A percentile compares a stretch with the other conserved stretches of the same genome.
Evolutionary conservation across 2,113 vertebrate genomes (phyloP).

Genomic region (Alethe diademata): DNA sequence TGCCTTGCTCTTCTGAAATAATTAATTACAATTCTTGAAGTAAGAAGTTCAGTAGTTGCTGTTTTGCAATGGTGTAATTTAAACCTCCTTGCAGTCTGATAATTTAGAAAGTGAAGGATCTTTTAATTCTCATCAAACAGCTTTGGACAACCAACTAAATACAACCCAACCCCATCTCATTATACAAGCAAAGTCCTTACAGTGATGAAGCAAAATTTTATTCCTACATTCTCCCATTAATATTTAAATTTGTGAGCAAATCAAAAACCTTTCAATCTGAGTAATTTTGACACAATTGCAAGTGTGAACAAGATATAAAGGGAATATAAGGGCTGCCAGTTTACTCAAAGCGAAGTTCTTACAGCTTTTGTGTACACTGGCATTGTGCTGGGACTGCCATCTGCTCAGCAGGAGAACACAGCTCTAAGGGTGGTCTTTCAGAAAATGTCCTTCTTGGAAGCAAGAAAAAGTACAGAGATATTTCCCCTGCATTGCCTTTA

Average conservation of each 20-base stretch:
- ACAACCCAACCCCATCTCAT: background rate
- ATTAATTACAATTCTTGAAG: background rate
- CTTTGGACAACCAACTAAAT: background rate
- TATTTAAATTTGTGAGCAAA: background rate
- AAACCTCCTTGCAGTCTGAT: background rate
- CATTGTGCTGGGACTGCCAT: background rate
- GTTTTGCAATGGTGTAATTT: background rate
- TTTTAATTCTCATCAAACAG: background rate
- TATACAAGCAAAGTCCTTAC: background rate
- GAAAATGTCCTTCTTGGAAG: background rate
- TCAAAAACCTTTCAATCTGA: background rate
- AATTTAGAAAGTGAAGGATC: background rate
- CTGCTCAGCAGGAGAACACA: rapidly evolving
- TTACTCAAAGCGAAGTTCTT: background rate
- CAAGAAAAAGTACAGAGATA: background rate
- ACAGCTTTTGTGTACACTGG: rapidly evolving
- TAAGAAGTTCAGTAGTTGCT: background rate
- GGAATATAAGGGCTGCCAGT: background rate
- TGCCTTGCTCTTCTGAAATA: background rate
- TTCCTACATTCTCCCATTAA: background rate
- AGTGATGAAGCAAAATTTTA: background rate
- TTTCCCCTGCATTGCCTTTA: background rate
- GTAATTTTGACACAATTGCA: background rate
- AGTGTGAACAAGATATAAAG: background rate
- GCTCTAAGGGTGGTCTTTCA: background rate